Base-by-base conservation (phyloP, 2,113 vertebrate genomes). In the Rhagologus leucostigma region DNA sequence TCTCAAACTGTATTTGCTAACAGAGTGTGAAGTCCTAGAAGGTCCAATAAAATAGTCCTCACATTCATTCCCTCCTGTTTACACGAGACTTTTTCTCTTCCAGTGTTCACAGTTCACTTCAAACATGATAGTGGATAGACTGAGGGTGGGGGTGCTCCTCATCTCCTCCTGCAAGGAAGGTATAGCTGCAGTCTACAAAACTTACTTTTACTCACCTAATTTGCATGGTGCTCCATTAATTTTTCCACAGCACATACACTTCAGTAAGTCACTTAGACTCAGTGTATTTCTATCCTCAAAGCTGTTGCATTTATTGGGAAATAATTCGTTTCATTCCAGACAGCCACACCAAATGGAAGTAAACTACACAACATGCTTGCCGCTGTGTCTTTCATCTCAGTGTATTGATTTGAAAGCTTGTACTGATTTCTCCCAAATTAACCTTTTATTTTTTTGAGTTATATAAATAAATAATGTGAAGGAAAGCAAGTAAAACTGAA, bases 381-480 rank as follows among this genome's bases (percentile, higher is more conserved):
- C 68, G 39, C 52, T 35, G 94, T 81, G 86, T 46, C 87, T 94
- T 87, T 96, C 87, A 96, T 55, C 83, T 76, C 78, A 67, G 29
- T 32, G 53, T 96, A 93, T 82, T 96, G 71, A 96, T 96, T 95
- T 95, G 84, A 91, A 96, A 91, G 62, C 55, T 75, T 87, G 52
- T 74, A 60, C 52, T 5, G 4, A 35, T 89, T 95, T 94, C 53
- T 94, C 12, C 46, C 78, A 95, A 96, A 95, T 84, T 96, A 84
- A 93, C 68, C 59, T 91, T 94, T 67, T 95, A 30, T 64, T 76
- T 83, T 94, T 70, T 64, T 71, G 26, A 29, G 30, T 41, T 90
- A 81, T 80, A 95, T 96, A 95, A 96, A 89, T 37, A 86, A 94
- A 91, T 93, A 90, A 96, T 84, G 24, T 32, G 79, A 69, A 68